Base-by-base conservation (phyloP, 2,797 vertebrate species). In the Momotus momota region DNA sequence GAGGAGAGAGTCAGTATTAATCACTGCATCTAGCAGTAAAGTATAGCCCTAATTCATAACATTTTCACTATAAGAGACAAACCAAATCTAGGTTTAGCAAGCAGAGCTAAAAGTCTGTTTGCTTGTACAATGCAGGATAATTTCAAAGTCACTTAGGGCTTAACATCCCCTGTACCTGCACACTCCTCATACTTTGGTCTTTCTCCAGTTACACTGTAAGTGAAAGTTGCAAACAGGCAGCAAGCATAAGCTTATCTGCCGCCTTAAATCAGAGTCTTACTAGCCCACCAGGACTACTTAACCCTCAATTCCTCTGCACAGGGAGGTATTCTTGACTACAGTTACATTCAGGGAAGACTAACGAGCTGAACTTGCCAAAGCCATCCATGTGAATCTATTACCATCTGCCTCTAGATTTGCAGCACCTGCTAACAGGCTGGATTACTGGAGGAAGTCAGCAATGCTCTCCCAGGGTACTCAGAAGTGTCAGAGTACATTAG, bases 401-500 rank as follows among this genome's bases (percentile, higher is more conserved):
- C 78, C 88, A 95, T 84, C 92, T 96, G 93, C 65, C 86, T 93
- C 91, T 91, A 86, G 89, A 92, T 86, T 82, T 91, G 69, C 74
- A 94, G 81, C 84, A 94, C 94, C 94, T 94, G 89, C 80, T 88
- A 90, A 65, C 65, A 83, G 87, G 73, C 51, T 64, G 74, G 54
- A 81, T 91, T 74, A 60, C 61, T 31, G 77, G 27, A 81, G 51
- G 51, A 54, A 94, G 65, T 33, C 72, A 94, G 65, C 29, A 67
- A 61, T 54, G 41, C 40, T 71, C 80, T 95, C 84, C 84, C 55
- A 67, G 45, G 84, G 52, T 81, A 31, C 51, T 91, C 60, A 22
- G 29, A 85, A 81, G 71, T 82, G 74, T 91, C 74, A 85, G 74
- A 70, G 41, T 46, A 67, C 33, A 74, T 96, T 87, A 89, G 40